Evolutionary conservation across 2,113 vertebrate species (phyloP), one percentile per base, ranked within the genome.

Genomic region (Podarcis raffonei): DNA sequence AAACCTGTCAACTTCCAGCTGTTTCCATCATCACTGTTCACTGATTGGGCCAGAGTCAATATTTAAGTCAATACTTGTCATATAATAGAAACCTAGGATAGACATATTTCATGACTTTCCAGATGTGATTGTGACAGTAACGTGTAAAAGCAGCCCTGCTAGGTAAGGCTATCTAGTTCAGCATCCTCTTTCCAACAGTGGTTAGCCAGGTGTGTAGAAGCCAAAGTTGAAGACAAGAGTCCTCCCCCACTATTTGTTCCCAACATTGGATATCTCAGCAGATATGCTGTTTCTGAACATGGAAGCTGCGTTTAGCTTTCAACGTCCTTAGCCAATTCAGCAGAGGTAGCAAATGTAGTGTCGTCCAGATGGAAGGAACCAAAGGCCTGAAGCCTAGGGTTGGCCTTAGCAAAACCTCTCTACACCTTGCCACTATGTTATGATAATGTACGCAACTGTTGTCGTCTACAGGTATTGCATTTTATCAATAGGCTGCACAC

Each of bases 11-110:
- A 83, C 88, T 74, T 53, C 48, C 76, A 93, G 86, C 91, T 93
- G 91, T 86, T 92, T 90, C 91, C 83, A 81, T 89, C 59, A 91
- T 91, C 89, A 48, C 88, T 87, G 85, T 92, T 91, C 92, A 86
- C 0, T 0, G 79, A 90, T 4, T 88, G 72, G 16, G 87, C 76
- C 69, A 81, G 77, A 87, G 84, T 85, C 90, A 91, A 92, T 86
- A 88, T 78, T 94, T 95, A 82, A 92, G 77, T 79, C 82, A 93
- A 92, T 93, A 82, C 13, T 87, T 92, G 53, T 18, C 91, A 65
- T 85, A 92, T 35, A 91, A 30, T 74, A 48, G 42, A 11, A 89
- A 89, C 62, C 4, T 65, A 83, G 92, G 90, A 37, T 27, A 86
- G 86, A 57, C 2, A 42, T 20, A 39, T 1, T 71, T 85, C 83